These are phyloP conservation scores for Rousettus leschenaultii DNA, from an alignment of 2,113 vertebrate species.

Conservation along the genomic window DNA sequence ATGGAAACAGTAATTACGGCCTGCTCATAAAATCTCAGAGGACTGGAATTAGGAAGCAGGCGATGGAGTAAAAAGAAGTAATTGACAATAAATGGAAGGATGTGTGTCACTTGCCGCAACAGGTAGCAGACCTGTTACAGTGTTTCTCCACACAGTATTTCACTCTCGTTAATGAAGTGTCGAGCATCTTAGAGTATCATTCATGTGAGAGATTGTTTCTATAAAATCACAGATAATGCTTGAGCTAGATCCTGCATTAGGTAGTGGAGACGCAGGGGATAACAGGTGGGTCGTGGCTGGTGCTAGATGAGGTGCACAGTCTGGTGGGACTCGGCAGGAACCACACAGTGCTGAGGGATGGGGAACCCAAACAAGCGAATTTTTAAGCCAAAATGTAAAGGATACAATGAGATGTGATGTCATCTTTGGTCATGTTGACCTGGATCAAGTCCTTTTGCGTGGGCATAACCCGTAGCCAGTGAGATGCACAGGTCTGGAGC, in stretches of 20 bases:
- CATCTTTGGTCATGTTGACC: neutral
- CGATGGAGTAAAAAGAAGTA: constrained; percentile 9
- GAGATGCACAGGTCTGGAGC: neutral
- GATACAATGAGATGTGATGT: neutral
- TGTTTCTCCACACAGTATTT: neutral
- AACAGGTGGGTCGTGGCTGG: no score
- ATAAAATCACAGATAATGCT: neutral
- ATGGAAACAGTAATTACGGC: constrained; percentile 22
- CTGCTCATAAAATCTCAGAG: constrained; percentile 19
- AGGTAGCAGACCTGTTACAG: neutral
- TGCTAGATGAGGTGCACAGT: neutral
- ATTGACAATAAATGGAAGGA: neutral
- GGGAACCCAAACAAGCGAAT: neutral
- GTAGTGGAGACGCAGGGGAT: neutral
- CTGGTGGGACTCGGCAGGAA: neutral
- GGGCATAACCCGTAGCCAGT: neutral
- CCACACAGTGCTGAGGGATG: neutral
- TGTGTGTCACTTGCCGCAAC: neutral
- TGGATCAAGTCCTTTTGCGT: neutral
- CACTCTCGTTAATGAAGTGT: neutral
- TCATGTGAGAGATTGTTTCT: neutral
- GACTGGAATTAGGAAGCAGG: constrained; percentile 1
- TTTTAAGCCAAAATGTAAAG: neutral
- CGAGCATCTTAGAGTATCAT: neutral
- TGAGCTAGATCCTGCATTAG: neutral